Base-by-base conservation (phyloP, 2,797 vertebrate genomes). In the Lagocephalus sceleratus region DNA sequence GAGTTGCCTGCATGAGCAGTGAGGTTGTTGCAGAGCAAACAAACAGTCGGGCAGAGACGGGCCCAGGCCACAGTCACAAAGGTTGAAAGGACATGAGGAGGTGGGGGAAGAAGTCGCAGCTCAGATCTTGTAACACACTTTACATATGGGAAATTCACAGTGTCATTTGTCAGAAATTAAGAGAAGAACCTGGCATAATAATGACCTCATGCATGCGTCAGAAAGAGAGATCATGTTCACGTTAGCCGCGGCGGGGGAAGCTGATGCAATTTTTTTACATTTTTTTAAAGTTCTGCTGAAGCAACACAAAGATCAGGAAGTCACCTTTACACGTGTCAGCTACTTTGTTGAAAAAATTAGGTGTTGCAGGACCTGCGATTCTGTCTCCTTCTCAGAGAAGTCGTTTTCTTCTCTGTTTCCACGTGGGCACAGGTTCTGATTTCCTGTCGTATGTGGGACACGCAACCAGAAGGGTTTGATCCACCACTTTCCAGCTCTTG, bases 61-160 rank as follows among this genome's bases (percentile, higher is more conserved):
- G 59, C 11, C 5, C 4, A 43, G 57, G 20, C 60, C 50, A 45
- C 45, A 29, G 12, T 50, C 16, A 66, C 71, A 79, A 80, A 51
- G 63, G 38, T 45, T 78, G 71, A 77, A 65, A 77, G 77, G 60
- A 68, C 52, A 66, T 68, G 76, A 68, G 52, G 75, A 75, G 85
- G 85, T 29, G 87, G 87, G 86, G 85, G 81, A 85, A 85, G 73
- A 68, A 64, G 19, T 19, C 2, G 19, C 42, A 17, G 57, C 49
- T 53, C 29, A 69, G 6, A 51, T 42, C 84, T 70, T 19, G n/a
- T 44, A 17, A 20, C 17, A 19, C 42, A 44, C 38, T 19, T 66
- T 46, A 35, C 46, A 20, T 44, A 69, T 57, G 83, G 85, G 86
- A 89, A 88, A 88, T 87, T 85, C 61, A 67, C 63, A 57, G 41